Percentiles rank a stretch among this genome's conserved stretches.
Evolutionary conservation across 2,888 invertebrate species (phyloP).

Genomic region (Ophion ellenae): DNA sequence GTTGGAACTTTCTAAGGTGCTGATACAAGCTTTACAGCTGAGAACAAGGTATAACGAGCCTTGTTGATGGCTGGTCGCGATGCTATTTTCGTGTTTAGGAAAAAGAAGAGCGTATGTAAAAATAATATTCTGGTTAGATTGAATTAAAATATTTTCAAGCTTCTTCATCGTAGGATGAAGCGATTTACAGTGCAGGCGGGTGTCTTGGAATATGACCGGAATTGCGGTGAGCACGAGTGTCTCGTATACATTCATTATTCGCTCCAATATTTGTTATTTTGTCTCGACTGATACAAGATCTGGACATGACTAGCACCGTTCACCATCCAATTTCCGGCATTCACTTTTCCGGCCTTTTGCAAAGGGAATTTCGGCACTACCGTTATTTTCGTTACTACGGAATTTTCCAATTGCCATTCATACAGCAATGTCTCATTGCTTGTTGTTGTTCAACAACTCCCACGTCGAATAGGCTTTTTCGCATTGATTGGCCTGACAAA

Average conservation of each 20-base stretch:
- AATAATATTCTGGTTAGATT: conserved; percentile 6
- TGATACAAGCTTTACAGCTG: neutral
- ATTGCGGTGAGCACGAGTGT: neutral
- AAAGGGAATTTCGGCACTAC: too few relatives aligned
- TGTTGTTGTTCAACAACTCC: too few relatives aligned
- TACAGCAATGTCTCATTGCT: too few relatives aligned
- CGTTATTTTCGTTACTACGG: too few relatives aligned
- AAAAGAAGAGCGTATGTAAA: conserved; percentile 8
- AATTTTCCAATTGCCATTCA: too few relatives aligned
- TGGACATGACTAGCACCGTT: neutral
- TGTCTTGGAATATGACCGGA: neutral
- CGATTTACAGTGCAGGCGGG: too few relatives aligned
- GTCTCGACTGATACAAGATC: neutral
- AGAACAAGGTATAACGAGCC: neutral
- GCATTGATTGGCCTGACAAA: neutral
- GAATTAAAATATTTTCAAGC: conserved; percentile 12
- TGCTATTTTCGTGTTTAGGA: neutral
- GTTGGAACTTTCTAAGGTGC: neutral
- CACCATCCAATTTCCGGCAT: neutral
- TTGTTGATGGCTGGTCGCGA: neutral
- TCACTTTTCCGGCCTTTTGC: neutral
- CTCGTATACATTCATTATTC: neutral
- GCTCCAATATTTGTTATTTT: neutral
- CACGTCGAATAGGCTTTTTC: neutral
- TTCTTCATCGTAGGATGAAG: neutral